Conservation (phyloP, 2,797 vertebrate species). For the Anniella stebbinsi region DNA sequence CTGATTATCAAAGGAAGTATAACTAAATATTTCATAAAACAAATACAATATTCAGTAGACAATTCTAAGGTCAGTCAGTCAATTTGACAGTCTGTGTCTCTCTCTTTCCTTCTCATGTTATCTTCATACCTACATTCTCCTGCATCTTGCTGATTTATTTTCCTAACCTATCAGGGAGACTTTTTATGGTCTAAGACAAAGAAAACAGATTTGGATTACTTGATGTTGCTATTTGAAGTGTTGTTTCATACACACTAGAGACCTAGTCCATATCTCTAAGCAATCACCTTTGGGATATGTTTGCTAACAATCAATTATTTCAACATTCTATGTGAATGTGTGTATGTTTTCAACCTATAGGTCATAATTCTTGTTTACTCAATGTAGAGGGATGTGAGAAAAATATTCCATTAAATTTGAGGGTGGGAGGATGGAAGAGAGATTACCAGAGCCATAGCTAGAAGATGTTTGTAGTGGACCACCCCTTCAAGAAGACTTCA, state of each 20-base stretch:
- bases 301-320: slow-evolving; percentile 5
- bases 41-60: neutral
- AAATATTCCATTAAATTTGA: neutral
- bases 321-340: neutral
- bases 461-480: neutral
- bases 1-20: neutral
- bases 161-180: neutral
- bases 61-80: neutral
- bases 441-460: neutral
- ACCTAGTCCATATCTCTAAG: neutral
- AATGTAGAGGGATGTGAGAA: neutral
- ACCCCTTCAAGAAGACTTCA: too few species aligned
- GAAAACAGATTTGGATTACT: neutral
- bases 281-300: slow-evolving; percentile 12
- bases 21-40: neutral
- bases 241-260: neutral
- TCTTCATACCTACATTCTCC: neutral
- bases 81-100: neutral
- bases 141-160: neutral
- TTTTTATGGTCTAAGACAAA: neutral
- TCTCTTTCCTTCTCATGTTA: neutral
- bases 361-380: neutral
- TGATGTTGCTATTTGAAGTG: neutral
- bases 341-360: neutral
- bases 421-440: too few species aligned